Evolutionary conservation across 2,888 invertebrate genomes (phyloP).

Genomic region (Nudaria mundana): DNA sequence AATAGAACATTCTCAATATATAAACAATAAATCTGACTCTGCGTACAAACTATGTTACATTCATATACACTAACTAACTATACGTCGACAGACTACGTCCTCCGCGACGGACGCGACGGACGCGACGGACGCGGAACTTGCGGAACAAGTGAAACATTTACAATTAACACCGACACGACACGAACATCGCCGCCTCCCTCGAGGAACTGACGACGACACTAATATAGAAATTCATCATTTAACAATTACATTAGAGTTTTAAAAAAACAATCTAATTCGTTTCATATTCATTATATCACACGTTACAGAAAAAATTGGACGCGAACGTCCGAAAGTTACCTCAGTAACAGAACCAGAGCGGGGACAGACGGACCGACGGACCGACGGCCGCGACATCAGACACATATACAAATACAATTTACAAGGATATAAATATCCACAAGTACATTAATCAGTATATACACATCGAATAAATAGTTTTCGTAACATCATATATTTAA

Average conservation of each 20-base stretch:
- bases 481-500: constrained; percentile 44
- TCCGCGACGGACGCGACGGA: too few species aligned
- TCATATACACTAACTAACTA: constrained; percentile 4
- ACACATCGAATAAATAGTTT: constrained; percentile 40
- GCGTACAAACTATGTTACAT: constrained; percentile 2
- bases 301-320: constrained; percentile 30
- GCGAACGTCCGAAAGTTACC: constrained; percentile 16
- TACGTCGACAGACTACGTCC: constrained; percentile 5
- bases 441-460: constrained; percentile 34
- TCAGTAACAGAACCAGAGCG: constrained; percentile 2
- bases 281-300: constrained; percentile 36
- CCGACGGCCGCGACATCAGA: constrained; percentile 1
- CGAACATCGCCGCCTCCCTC: constrained; percentile 19
- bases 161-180: constrained; percentile 27
- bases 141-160: constrained; percentile 23
- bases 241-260: constrained; percentile 20
- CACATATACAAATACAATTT: constrained; percentile 32
- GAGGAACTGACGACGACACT: too few species aligned
- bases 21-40: constrained; percentile 30
- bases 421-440: constrained; percentile 33
- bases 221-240: constrained; percentile 29
- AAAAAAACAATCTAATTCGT: constrained; percentile 33
- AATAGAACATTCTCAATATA: constrained; percentile 27
- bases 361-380: neutral
- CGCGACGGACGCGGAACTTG: constrained; percentile 1